Percentiles rank a stretch among this genome's conserved stretches.
Conservation (phyloP, 2,113 vertebrate genomes). For the Synchiropus splendidus region DNA sequence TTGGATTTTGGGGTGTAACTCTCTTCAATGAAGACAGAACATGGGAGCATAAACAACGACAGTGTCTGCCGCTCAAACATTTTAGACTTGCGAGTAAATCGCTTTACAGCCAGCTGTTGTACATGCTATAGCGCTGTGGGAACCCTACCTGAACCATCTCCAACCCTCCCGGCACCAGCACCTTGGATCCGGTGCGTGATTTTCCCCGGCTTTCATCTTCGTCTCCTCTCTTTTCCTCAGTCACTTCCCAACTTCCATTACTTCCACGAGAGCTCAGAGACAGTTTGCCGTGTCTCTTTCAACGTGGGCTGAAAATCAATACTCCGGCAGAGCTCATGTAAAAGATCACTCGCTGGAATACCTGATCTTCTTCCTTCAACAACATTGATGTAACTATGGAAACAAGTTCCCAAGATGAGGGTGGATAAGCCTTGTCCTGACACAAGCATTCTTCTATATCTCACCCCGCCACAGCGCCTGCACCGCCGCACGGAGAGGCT, state of each 20-base stretch:
- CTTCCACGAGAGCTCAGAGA: constrained; percentile 41
- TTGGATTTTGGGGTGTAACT: no score
- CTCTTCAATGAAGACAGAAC: no score
- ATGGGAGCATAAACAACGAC: no score
- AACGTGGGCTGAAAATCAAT: constrained; percentile 60
- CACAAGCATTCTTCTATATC: constrained; percentile 51
- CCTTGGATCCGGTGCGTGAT: neutral
- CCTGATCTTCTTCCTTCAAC: constrained; percentile 62
- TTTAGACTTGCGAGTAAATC: neutral
- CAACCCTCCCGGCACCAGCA: constrained; percentile 16
- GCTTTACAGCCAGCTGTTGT: constrained; percentile 17
- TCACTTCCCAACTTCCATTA: constrained; percentile 42
- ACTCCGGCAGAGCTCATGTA: constrained; percentile 50
- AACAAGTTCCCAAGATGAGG: constrained; percentile 59
- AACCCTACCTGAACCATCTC: constrained; percentile 18
- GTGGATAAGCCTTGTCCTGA: constrained; percentile 47
- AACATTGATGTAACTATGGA: constrained; percentile 71
- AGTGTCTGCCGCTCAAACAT: no score
- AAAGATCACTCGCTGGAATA: constrained; percentile 63
- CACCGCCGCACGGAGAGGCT: constrained; percentile 29
- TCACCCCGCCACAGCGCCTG: constrained; percentile 45
- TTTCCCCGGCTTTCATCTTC: constrained; percentile 15
- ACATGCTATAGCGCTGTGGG: constrained; percentile 15
- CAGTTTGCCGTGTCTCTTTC: constrained; percentile 23
- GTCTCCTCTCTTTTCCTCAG: constrained; percentile 18